Evolutionary conservation across 1,140 invertebrate species (phyloP), one percentile per base, ranked within the genome.

Genomic region (Drosophila lowei): DNA sequence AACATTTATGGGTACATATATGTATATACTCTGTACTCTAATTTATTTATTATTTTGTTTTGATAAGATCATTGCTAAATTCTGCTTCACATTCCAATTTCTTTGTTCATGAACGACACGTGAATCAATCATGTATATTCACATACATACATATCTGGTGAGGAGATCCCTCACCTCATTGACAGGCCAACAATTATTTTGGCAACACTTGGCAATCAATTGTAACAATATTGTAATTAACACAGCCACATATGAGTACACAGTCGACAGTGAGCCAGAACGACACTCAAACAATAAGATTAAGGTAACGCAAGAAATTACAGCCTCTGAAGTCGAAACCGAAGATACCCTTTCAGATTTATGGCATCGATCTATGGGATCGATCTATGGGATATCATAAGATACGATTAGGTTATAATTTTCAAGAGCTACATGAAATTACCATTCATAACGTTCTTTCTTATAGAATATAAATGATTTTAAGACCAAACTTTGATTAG

Each of bases 111-210:
- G 47, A 41, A 9, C 21, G 60, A 74, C 62, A 74, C 62, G 61
- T 75, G 61, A 75, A 44, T 11, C n/a, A 11, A 8, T 55, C 55
- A 65, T 30, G 38, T 21, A 16, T 13, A 41, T 25, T n/a, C n/a
- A n/a, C n/a, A 25, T 18, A 58, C 8, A 21, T 41, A 56, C 30
- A 8, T 30, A 7, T 9, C 8, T 30, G 6, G 9, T 13, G 11
- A 11, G 34, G 34, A 13, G 11, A 38, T 38, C 34, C 34, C 34
- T 38, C 25, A 43, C 44, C 54, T 30, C 41, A 57, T 28, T 43
- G 47, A 48, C 13, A 48, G 70, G 34, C 23, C 47, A 57, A 79
- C 65, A 85, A 85, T 85, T 74, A 86, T 85, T 75, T 70, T 60
- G 63, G 68, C 67, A 60, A 53, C 13, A 61, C 58, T 49, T 60